Base-by-base conservation (phyloP, 2,888 invertebrate genomes). In the Pristionchus mayeri region DNA sequence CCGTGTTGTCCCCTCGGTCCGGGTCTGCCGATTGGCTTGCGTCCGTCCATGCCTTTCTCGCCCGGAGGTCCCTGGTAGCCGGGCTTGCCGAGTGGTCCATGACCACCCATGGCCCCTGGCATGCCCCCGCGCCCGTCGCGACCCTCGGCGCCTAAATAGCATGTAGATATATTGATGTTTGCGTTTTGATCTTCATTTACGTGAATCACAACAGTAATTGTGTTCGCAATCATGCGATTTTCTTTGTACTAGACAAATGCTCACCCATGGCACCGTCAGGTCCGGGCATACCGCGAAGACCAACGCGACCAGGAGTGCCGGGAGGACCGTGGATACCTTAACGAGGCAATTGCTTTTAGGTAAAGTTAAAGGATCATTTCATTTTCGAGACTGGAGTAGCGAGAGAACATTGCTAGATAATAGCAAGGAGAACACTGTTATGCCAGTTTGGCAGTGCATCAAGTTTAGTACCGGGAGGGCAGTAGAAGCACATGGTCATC, bases 321-420 rank as follows among this genome's bases (percentile, higher is more conserved):
- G 6, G 54, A 21, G 80, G 80, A 6, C 82, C 82, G 48, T 60
- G 52, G 18, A 37, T n/a, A 0, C 76, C 75, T 63, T 18, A 1
- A 63, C 16, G 60, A 2, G 60, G 18, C 34, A 86, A 91, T 88
- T 81, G n/a, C n/a, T n/a, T n/a, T n/a, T n/a, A n/a, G n/a, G n/a
- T n/a, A n/a, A n/a, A n/a, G n/a, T n/a, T n/a, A n/a, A n/a, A n/a
- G n/a, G n/a, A n/a, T n/a, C n/a, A n/a, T n/a, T n/a, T n/a, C n/a
- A n/a, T n/a, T n/a, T n/a, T n/a, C n/a, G n/a, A n/a, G n/a, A n/a
- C n/a, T n/a, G n/a, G n/a, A n/a, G n/a, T n/a, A n/a, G n/a, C n/a
- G n/a, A n/a, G n/a, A n/a, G n/a, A n/a, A n/a, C n/a, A n/a, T n/a
- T n/a, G n/a, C n/a, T n/a, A n/a, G n/a, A n/a, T n/a, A n/a, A n/a